A percentile compares a stretch with the other conserved stretches of the same genome.
Conservation (phyloP, 2,797 vertebrate genomes). For the Artibeus lituratus region DNA sequence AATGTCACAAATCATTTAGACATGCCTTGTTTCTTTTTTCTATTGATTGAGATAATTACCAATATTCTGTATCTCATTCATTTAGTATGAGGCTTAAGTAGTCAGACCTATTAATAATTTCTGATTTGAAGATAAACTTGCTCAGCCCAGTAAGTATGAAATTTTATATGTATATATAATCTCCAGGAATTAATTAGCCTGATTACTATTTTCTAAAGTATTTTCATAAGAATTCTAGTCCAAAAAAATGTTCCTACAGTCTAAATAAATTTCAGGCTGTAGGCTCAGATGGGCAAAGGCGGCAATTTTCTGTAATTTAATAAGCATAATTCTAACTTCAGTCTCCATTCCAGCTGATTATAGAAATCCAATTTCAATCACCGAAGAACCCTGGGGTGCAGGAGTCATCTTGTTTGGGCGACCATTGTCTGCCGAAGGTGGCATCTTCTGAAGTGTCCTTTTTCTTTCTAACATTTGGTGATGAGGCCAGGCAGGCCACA, state of each 20-base stretch:
- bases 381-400: not conserved
- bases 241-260: slow-evolving; percentile 23
- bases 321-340: not conserved
- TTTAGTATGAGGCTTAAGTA: slow-evolving; percentile 3
- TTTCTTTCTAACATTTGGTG: not conserved
- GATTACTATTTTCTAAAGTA: slow-evolving; percentile 54
- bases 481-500: not conserved
- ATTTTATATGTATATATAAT: not conserved
- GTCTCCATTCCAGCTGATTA: not conserved
- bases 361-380: not conserved
- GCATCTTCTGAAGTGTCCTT: not conserved
- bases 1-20: not conserved
- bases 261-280: slow-evolving; percentile 50
- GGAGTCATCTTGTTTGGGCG: not conserved
- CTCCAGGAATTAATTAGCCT: slow-evolving; percentile 55
- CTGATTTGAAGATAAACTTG: slow-evolving; percentile 43
- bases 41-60: slow-evolving; percentile 44
- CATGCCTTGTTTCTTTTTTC: not conserved
- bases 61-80: slow-evolving; percentile 9
- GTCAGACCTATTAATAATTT: slow-evolving; percentile 50
- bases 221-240: slow-evolving; percentile 25
- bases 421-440: not conserved
- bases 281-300: not conserved
- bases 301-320: not conserved
- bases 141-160: slow-evolving; percentile 34